A percentile compares a stretch with the other conserved stretches of the same genome.
phyloP scores from a whole-genome alignment of 2,797 vertebrate genomes.

The Oreochromis mossambicus region DNA sequence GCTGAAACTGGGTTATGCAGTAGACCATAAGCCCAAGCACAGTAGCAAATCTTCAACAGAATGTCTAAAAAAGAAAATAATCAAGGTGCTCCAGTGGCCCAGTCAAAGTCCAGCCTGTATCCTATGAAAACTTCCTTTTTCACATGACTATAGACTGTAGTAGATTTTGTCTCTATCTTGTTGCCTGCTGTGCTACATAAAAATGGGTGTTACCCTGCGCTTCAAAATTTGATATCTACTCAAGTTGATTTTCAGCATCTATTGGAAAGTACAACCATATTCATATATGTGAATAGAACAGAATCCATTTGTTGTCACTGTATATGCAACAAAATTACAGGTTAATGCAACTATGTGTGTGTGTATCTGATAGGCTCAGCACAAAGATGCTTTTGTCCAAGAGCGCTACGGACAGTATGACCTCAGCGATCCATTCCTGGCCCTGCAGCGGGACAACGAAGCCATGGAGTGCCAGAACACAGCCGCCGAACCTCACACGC shows the following conservation, averaged over 20 bases:
- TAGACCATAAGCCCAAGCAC: not conserved
- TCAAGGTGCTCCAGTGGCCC: not conserved
- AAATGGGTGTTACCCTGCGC: not conserved
- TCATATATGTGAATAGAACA: not conserved
- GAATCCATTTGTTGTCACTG: not conserved
- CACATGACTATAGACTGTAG: not conserved
- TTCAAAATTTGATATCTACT: not conserved
- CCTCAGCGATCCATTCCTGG: constrained; percentile 93
- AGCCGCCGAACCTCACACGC: constrained; percentile 6
- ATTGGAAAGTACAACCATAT: not conserved
- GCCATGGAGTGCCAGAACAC: constrained; percentile 70
- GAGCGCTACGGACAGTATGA: constrained; percentile 94
- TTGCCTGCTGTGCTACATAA: not conserved
- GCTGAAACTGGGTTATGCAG: not conserved
- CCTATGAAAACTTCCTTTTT: not conserved
- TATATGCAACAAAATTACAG: not conserved
- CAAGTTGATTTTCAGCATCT: not conserved
- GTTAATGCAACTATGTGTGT: not conserved
- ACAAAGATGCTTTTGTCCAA: constrained; percentile 90
- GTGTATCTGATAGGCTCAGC: constrained; percentile 82
- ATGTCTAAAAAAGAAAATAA: not conserved
- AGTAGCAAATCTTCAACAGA: not conserved
- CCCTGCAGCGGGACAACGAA: constrained; percentile 93
- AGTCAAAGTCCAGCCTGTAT: not conserved
- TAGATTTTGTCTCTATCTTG: not conserved